Evolutionary conservation across 2,113 vertebrate species (phyloP), one percentile per base, ranked within the genome.

Genomic region (Sminthopsis crassicaudata): DNA sequence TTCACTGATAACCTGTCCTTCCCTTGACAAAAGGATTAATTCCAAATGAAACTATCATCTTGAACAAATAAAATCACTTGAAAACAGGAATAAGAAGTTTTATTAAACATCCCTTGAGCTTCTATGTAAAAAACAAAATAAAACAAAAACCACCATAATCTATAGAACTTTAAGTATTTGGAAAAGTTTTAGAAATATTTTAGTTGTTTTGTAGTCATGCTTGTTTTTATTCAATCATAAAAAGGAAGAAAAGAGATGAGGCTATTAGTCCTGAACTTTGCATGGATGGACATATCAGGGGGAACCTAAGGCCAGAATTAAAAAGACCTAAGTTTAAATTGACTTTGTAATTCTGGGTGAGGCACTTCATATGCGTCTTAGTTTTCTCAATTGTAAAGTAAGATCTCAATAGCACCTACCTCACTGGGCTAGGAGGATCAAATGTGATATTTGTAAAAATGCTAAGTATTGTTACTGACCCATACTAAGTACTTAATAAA

Each of bases 221-320:
- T 19, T 76, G 36, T 76, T 12, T 42, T 8, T 76, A 19, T 8
- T 42, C 6, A 76, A 22, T 36, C 42, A 42, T 76, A 42, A 76
- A 42, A 76, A n/a, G 67, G 16, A 76, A n/a, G 67, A 76, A 76
- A 42, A 36, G 16, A 76, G 67, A 76, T 22, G 16, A 76, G 16
- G 2, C 36, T 2, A 0, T 7, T 42, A 76, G 6, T 42, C 6
- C 12, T 76, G 67, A 42, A 76, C 14, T 42, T 76, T n/a, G 6
- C 16, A 22, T 10, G 6, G 67, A 19, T n/a, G 7, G 14, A n/a
- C 1, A 1, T n/a, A n/a, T n/a, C 36, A 7, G 7, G 1, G 1
- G 1, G 67, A 76, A 2, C 67, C 36, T 42, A 22, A 19, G 36
- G 16, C 67, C 16, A 76, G 4, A 60, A 8, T 42, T 16, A 19